Conservation (phyloP, 30 jellyfish, hydroid and myxozoan species). For the Rhopilema esculentum region DNA sequence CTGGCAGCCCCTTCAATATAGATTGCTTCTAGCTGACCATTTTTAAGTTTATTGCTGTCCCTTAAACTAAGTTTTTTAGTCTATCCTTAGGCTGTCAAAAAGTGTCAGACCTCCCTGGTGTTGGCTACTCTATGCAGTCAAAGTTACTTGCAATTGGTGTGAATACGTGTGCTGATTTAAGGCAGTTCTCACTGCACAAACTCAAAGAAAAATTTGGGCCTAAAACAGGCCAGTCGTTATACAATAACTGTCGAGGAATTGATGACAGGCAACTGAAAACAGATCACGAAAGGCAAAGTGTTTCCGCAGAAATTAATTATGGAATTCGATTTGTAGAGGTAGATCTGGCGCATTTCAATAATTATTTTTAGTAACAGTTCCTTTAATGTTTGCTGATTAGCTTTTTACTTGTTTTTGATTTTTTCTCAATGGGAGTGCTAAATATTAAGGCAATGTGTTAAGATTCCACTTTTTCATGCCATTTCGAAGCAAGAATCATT, state of each 20-base stretch:
- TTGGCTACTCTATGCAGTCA: conserved; percentile 77
- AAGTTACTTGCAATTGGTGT: conserved; percentile 64
- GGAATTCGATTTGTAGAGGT: conserved; percentile 94
- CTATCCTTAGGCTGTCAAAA: conserved; percentile 64
- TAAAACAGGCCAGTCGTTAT: conserved; percentile 80
- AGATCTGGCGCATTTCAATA: not conserved
- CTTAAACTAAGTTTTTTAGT: not conserved
- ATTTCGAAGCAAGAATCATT: too few relatives aligned
- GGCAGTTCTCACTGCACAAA: conserved; percentile 39
- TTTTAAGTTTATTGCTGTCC: not conserved
- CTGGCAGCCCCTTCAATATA: too few relatives aligned
- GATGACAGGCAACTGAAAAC: conserved; percentile 77
- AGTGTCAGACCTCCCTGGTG: conserved; percentile 90
- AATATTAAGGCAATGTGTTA: too few relatives aligned
- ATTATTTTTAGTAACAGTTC: too few relatives aligned
- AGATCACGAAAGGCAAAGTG: conserved; percentile 92
- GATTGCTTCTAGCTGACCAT: not conserved
- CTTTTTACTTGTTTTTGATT: too few relatives aligned
- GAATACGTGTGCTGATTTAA: conserved; percentile 79
- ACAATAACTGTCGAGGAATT: conserved; percentile 83
- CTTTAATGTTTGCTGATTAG: too few relatives aligned
- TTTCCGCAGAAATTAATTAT: conserved; percentile 95
- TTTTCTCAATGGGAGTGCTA: too few relatives aligned
- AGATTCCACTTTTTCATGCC: too few relatives aligned
- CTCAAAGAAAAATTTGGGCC: conserved; percentile 89